Conservation (phyloP, 1,140 invertebrate species). For the Eubasilissa regina region DNA sequence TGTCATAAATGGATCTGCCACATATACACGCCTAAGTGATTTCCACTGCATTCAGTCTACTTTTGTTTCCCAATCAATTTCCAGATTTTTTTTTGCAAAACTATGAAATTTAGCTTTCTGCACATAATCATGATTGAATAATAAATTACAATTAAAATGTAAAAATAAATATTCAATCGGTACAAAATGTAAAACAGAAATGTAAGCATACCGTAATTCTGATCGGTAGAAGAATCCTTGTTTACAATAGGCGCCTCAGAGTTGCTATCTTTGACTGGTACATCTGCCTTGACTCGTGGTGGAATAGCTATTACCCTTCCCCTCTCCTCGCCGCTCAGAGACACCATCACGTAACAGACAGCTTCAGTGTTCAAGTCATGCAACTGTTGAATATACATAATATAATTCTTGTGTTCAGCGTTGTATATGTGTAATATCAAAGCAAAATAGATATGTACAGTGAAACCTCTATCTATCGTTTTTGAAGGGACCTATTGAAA, state of each 20-base stretch:
- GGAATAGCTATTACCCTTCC: slow-evolving; percentile 64
- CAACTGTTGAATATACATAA: slow-evolving; percentile 34
- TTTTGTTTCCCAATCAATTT: too few relatives aligned
- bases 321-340: slow-evolving; percentile 60
- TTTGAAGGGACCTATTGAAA: too few relatives aligned
- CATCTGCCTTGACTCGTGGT: slow-evolving; percentile 47
- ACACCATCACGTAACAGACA: slow-evolving; percentile 64
- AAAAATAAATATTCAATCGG: too few relatives aligned
- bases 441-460: too few relatives aligned
- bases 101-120: too few relatives aligned
- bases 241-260: background rate
- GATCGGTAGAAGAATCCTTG: background rate
- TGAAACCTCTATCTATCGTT: too few relatives aligned
- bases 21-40: too few relatives aligned
- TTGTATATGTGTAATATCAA: background rate
- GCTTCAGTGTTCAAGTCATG: slow-evolving; percentile 42
- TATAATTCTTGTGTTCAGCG: background rate
- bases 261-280: background rate
- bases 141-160: too few relatives aligned
- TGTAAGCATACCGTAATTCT: background rate
- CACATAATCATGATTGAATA: too few relatives aligned
- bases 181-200: background rate
- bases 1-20: too few relatives aligned
- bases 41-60: too few relatives aligned
- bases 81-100: too few relatives aligned